Conservation (phyloP, 2,888 invertebrate genomes). For the Nesidiocoris tenuis region DNA sequence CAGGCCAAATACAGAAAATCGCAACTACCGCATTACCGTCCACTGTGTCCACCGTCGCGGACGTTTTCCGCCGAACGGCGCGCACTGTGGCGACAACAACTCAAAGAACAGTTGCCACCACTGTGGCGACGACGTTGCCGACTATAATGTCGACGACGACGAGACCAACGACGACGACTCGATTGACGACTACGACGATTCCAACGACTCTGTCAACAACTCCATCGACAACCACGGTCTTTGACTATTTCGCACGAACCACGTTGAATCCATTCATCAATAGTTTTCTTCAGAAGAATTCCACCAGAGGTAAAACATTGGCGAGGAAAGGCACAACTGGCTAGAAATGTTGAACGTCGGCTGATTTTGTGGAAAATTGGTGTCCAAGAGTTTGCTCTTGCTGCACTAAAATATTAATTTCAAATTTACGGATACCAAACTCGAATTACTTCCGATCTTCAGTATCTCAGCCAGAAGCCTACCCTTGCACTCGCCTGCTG, state of each 20-base stretch:
- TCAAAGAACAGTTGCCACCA: constrained; percentile 49
- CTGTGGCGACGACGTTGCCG: constrained; percentile 32
- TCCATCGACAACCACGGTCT: too few relatives aligned
- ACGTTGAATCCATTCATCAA: constrained; percentile 32
- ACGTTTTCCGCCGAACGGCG: constrained; percentile 59
- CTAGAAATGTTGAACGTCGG: too few relatives aligned
- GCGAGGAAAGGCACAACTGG: too few relatives aligned
- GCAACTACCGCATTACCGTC: constrained; percentile 52
- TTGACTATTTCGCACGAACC: constrained; percentile 15
- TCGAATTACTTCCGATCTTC: too few relatives aligned
- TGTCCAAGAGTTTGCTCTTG: too few relatives aligned
- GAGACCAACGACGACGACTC: constrained; percentile 58
- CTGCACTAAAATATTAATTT: too few relatives aligned
- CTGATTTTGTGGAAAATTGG: too few relatives aligned
- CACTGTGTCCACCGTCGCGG: constrained; percentile 57
- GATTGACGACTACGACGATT: constrained; percentile 54
- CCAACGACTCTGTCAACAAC: constrained; percentile 50
- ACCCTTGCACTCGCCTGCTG: background rate
- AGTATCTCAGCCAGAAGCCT: too few relatives aligned
- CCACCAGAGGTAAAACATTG: constrained; percentile 51
- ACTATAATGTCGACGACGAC: constrained; percentile 57
- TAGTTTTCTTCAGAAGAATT: constrained; percentile 52
- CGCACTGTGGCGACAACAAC: constrained; percentile 56
- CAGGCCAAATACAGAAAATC: constrained; percentile 26
- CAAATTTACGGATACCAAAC: too few relatives aligned